Evolutionary conservation across 2,113 vertebrate genomes (phyloP).

Genomic region (Agapornis roseicollis): DNA sequence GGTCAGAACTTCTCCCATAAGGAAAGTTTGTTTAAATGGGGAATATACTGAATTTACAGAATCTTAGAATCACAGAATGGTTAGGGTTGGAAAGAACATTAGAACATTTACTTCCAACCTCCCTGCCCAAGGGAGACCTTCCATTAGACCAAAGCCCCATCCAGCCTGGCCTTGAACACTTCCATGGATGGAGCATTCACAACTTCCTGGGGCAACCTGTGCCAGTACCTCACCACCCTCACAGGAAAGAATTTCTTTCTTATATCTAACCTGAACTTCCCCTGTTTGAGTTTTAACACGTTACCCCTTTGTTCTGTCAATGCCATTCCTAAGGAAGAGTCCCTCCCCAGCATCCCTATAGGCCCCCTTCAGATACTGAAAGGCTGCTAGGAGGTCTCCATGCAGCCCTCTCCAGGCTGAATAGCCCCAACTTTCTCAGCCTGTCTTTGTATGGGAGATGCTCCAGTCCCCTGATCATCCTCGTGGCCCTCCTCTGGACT

Average conservation of each 20-base stretch:
- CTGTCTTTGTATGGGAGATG: too few relatives aligned
- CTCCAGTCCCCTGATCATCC: too few relatives aligned
- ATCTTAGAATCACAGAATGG: background rate
- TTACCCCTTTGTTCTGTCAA: background rate
- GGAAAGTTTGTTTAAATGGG: background rate
- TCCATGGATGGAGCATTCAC: background rate
- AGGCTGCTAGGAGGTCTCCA: too few relatives aligned
- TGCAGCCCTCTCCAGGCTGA: too few relatives aligned
- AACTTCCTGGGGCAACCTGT: background rate
- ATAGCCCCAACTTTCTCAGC: too few relatives aligned
- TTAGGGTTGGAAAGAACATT: background rate
- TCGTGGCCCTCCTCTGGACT: too few relatives aligned
- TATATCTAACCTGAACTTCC: background rate
- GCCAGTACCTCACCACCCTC: background rate
- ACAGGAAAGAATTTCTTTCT: background rate
- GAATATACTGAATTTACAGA: background rate
- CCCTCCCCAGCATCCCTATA: too few relatives aligned
- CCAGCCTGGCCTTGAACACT: background rate
- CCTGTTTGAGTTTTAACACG: background rate
- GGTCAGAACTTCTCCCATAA: background rate
- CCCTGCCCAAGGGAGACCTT: background rate
- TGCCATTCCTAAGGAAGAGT: background rate
- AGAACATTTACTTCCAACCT: background rate
- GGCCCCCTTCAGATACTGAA: too few relatives aligned
- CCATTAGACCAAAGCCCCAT: background rate